A percentile compares a stretch with the other conserved stretches of the same genome.
Evolutionary conservation across 2,888 invertebrate genomes (phyloP).

Genomic region (Elaeidobius kamerunicus): DNA sequence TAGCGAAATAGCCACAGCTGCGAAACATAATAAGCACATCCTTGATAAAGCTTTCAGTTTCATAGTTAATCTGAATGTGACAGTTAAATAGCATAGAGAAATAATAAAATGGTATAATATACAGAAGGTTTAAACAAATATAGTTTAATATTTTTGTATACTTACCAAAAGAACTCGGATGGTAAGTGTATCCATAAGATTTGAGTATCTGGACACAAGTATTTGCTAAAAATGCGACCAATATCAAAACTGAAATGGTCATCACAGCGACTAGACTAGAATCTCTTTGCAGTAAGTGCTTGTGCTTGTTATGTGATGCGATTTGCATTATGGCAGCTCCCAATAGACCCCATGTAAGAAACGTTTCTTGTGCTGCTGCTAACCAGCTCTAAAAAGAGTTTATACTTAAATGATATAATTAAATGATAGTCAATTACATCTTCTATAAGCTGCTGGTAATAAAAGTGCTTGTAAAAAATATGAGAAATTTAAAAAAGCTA

Average conservation of each 20-base stretch:
- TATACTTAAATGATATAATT: too few relatives aligned
- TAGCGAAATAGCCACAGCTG: too few relatives aligned
- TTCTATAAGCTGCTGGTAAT: too few relatives aligned
- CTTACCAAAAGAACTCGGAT: slow-evolving; percentile 85
- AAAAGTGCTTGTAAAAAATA: too few relatives aligned
- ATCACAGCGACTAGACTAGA: slow-evolving; percentile 66
- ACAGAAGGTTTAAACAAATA: too few relatives aligned
- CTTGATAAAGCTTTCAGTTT: too few relatives aligned
- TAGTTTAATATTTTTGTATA: too few relatives aligned
- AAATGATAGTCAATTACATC: too few relatives aligned
- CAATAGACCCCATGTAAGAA: slow-evolving; percentile 83
- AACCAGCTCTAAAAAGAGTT: slow-evolving; percentile 72
- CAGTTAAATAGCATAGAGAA: too few relatives aligned
- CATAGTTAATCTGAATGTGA: too few relatives aligned
- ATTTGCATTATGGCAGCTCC: slow-evolving; percentile 80
- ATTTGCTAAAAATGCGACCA: slow-evolving; percentile 78
- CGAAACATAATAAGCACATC: too few relatives aligned
- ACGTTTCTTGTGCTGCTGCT: slow-evolving; percentile 84
- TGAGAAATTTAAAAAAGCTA: too few relatives aligned
- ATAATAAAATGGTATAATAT: neutral
- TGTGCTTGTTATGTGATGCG: slow-evolving; percentile 70
- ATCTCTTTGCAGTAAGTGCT: slow-evolving; percentile 61
- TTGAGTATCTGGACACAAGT: slow-evolving; percentile 77
- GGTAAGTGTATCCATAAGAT: slow-evolving; percentile 69
- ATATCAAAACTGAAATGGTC: slow-evolving; percentile 70